Percentiles rank a stretch among this genome's conserved stretches.
Evolutionary conservation across 1,140 invertebrate genomes (phyloP).

Genomic region (Heterodera schachtii): DNA sequence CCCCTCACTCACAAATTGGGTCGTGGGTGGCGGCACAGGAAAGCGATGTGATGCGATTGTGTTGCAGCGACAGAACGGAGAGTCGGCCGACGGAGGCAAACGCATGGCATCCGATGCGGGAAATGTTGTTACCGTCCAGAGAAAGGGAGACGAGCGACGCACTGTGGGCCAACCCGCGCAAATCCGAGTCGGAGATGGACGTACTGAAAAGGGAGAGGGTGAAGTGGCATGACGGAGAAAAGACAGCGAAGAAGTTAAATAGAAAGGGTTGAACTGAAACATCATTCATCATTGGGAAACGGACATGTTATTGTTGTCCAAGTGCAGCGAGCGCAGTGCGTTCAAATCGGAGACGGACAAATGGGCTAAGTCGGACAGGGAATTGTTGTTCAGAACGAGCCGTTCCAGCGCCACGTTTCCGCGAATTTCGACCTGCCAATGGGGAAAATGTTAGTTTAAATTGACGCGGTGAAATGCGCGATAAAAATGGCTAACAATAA

Average conservation of each 20-base stretch:
- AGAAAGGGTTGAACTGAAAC: no score
- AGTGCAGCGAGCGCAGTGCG: slow-evolving; percentile 37
- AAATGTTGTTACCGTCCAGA: slow-evolving; percentile 55
- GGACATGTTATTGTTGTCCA: slow-evolving; percentile 56
- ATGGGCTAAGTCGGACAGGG: slow-evolving; percentile 46
- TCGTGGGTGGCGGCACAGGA: slow-evolving; percentile 36
- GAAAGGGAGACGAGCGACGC: slow-evolving; percentile 47
- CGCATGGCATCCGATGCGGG: slow-evolving; percentile 41
- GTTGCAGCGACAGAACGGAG: slow-evolving; percentile 48
- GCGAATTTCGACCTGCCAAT: slow-evolving; percentile 46
- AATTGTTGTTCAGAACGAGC: slow-evolving; percentile 60
- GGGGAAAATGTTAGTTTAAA: no score
- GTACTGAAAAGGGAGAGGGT: slow-evolving; percentile 10
- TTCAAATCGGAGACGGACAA: slow-evolving; percentile 47
- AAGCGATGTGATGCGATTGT: slow-evolving; percentile 44
- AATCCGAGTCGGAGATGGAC: slow-evolving; percentile 31
- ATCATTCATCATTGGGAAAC: slow-evolving; percentile 28
- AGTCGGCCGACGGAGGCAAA: slow-evolving; percentile 40
- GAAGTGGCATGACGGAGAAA: no score
- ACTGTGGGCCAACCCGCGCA: slow-evolving; percentile 44
- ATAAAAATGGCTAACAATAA: no score
- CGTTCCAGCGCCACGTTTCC: slow-evolving; percentile 49
- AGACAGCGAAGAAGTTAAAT: no score
- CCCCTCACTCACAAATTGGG: slow-evolving; percentile 24
- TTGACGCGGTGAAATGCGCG: no score